phyloP scores from a whole-genome alignment of 2,113 vertebrate genomes.

The Meriones unguiculatus region DNA sequence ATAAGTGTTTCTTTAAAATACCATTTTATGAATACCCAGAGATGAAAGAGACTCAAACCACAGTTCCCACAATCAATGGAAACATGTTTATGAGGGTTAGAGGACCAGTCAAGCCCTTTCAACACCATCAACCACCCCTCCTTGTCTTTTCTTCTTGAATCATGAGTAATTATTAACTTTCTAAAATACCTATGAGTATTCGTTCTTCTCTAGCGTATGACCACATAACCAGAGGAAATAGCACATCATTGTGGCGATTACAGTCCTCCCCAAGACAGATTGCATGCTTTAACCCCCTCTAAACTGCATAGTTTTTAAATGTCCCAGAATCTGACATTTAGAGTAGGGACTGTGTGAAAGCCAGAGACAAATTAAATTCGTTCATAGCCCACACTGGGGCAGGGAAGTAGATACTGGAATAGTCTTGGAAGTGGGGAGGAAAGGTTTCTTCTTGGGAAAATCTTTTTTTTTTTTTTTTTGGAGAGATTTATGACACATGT shows the following conservation, averaged over 20 bases:
- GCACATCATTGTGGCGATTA: slow-evolving; percentile 51
- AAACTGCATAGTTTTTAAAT: background rate
- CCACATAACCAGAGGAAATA: slow-evolving; percentile 61
- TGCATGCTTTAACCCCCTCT: background rate
- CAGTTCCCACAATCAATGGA: slow-evolving; percentile 72
- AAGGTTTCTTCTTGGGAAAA: background rate
- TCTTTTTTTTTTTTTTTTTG: too few relatives aligned
- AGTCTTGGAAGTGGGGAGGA: background rate
- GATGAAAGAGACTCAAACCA: slow-evolving; percentile 81
- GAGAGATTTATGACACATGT: background rate
- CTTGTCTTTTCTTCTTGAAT: slow-evolving; percentile 42
- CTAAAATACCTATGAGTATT: slow-evolving; percentile 65
- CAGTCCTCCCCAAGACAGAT: background rate
- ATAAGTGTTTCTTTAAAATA: slow-evolving; percentile 77
- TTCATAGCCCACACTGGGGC: background rate
- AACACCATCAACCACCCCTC: slow-evolving; percentile 47
- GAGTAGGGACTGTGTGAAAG: background rate
- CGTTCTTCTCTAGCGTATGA: slow-evolving; percentile 66
- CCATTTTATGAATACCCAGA: slow-evolving; percentile 81
- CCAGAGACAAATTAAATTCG: background rate
- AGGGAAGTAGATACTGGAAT: background rate
- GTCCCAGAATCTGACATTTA: background rate
- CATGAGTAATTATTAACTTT: slow-evolving; percentile 75
- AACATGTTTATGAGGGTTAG: slow-evolving; percentile 72
- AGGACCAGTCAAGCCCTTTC: slow-evolving; percentile 73